A percentile compares a stretch with the other conserved stretches of the same genome.
phyloP scores from a whole-genome alignment of 1,140 invertebrate genomes.

The Drosophila tani region DNA sequence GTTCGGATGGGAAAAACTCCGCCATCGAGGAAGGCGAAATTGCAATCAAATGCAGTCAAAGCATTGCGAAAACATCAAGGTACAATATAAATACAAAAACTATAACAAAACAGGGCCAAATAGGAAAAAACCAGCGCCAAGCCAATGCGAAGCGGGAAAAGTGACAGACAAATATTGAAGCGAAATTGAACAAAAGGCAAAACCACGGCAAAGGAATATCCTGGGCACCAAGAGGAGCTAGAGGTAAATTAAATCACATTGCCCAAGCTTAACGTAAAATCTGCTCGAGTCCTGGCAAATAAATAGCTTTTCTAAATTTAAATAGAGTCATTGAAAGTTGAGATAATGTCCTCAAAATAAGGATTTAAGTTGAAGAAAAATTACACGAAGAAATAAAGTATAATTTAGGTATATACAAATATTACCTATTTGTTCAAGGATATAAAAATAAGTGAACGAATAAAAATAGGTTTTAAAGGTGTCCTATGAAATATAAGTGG shows the following conservation, averaged over 20 bases:
- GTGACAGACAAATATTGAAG: slow-evolving; percentile 43
- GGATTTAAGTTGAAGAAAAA: background rate
- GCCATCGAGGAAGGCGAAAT: slow-evolving; percentile 31
- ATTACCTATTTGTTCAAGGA: too few relatives aligned
- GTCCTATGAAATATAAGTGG: too few relatives aligned
- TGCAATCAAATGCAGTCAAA: slow-evolving; percentile 62
- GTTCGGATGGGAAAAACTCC: slow-evolving; percentile 15
- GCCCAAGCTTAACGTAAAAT: background rate
- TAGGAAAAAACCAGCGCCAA: slow-evolving; percentile 9
- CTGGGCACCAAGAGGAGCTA: background rate
- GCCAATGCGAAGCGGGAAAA: slow-evolving; percentile 48
- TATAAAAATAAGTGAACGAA: too few relatives aligned
- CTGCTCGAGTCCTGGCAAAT: background rate
- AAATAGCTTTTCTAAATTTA: background rate
- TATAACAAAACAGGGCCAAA: slow-evolving; percentile 29
- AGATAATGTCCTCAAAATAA: background rate
- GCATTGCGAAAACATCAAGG: slow-evolving; percentile 27
- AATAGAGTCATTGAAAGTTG: background rate
- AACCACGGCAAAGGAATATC: slow-evolving; percentile 7
- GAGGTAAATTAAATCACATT: slow-evolving; percentile 26
- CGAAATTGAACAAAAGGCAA: slow-evolving; percentile 30
- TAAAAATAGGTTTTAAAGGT: too few relatives aligned
- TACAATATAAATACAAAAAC: slow-evolving; percentile 22
- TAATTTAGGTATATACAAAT: background rate
- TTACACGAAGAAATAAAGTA: background rate